Base-by-base conservation (phyloP, 2,113 vertebrate species). In the Pipa parva region DNA sequence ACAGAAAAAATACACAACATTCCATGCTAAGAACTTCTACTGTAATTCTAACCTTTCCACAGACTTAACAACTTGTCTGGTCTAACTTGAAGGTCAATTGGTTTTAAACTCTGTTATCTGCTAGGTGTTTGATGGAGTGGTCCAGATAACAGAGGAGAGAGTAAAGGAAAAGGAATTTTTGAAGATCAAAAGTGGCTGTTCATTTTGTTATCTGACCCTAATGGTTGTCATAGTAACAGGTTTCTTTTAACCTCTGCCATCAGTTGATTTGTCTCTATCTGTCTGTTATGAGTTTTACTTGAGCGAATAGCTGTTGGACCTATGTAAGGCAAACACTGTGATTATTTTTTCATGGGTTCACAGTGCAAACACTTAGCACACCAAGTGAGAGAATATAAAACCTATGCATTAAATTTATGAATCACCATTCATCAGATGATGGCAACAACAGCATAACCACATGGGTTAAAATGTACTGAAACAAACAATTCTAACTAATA, bases 21-120 rank as follows among this genome's bases (percentile, higher is more conserved):
- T 55, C 33, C 63, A 59, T 74, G 75, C 37, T 59, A 76, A 73
- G 49, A 17, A 45, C 55, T 76, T 76, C 29, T 51, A 45, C 78
- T 71, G 73, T 71, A 78, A 79, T 61, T 80, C 80, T 82, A 83
- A 85, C 75, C 83, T 90, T 86, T 84, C 79, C 81, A 74, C 63
- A 81, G 80, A 77, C 83, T 84, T 79, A 77, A 80, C 78, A 74
- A 74, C 78, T 80, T 80, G 82, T 80, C 84, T 85, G 84, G 81
- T 80, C 80, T 81, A 80, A 72, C 84, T 79, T 87, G 91, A 92
- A 95, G 92, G 93, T 94, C 89, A 85, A 91, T 86, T 89, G 91
- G 89, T 91, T 93, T 91, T 92, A 83, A 86, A 78, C 80, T 85
- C 81, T 86, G 87, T 92, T 94, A 94, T 95, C 93, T 87, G 81